phyloP scores from a whole-genome alignment of 2,113 vertebrate species.

The Trachemys scripta region DNA sequence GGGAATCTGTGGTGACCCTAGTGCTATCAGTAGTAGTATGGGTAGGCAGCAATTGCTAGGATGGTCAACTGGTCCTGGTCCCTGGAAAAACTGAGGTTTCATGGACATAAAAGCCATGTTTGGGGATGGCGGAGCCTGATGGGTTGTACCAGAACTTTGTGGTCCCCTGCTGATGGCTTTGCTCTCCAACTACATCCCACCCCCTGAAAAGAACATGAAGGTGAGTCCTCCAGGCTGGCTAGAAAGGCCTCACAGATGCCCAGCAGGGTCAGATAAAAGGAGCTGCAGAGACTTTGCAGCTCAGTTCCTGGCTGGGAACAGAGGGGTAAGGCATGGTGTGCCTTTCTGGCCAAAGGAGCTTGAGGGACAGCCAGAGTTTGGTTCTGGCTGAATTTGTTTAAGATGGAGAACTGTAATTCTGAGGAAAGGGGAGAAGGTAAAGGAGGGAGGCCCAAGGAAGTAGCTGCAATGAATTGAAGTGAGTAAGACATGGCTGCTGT shows the following conservation, averaged over 20 bases:
- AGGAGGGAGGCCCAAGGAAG: neutral
- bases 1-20: neutral
- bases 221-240: neutral
- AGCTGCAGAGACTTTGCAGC: neutral
- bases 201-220: neutral
- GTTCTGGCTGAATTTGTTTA: neutral
- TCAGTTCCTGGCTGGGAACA: neutral
- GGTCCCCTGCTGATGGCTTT: neutral
- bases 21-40: neutral
- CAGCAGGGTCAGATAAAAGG: neutral
- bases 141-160: neutral
- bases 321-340: neutral
- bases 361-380: neutral
- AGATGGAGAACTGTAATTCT: neutral
- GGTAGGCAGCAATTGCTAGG: neutral
- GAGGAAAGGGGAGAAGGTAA: neutral
- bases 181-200: neutral
- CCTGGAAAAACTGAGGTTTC: slow-evolving; percentile 2
- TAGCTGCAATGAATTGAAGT: neutral
- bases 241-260: neutral
- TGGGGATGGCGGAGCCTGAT: neutral
- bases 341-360: neutral
- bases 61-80: neutral
- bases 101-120: neutral
- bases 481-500: neutral